These are phyloP conservation scores for Caranx melampygus DNA, from an alignment of 2,113 vertebrate species.

Conservation along the genomic window DNA sequence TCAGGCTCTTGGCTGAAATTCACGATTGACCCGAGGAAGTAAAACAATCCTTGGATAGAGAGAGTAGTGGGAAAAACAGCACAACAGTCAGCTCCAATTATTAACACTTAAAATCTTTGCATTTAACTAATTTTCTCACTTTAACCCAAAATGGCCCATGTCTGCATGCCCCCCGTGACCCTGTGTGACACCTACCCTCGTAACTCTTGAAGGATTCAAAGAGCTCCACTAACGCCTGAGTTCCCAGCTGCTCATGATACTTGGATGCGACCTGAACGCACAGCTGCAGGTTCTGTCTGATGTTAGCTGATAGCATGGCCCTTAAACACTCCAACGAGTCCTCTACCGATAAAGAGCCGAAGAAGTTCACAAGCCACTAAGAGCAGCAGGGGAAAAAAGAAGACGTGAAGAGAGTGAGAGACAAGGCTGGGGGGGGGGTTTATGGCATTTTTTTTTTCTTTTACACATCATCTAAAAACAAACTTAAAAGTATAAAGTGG, in stretches of 20 bases:
- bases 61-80: constrained; percentile 23
- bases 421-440: neutral
- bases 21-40: constrained; percentile 95
- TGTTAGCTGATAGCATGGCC: constrained; percentile 92
- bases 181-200: constrained; percentile 85
- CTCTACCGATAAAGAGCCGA: constrained; percentile 92
- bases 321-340: constrained; percentile 92
- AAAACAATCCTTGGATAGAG: constrained; percentile 89
- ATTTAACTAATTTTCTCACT: neutral
- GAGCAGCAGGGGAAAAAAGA: neutral
- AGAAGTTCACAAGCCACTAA: constrained; percentile 94
- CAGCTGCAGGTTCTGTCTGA: constrained; percentile 93
- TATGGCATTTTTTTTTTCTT: neutral
- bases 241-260: constrained; percentile 94
- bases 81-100: constrained; percentile 20
- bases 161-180: neutral
- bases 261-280: constrained; percentile 94
- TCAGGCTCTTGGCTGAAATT: constrained; percentile 97
- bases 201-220: constrained; percentile 97
- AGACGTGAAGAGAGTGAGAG: constrained; percentile 8
- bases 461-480: constrained; percentile 11
- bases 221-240: constrained; percentile 90
- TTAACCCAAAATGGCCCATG: neutral
- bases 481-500: neutral
- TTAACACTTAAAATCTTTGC: neutral